These are phyloP conservation scores for Drosophila lutescens DNA, from an alignment of 2,888 invertebrate genomes.

Conservation along the genomic window DNA sequence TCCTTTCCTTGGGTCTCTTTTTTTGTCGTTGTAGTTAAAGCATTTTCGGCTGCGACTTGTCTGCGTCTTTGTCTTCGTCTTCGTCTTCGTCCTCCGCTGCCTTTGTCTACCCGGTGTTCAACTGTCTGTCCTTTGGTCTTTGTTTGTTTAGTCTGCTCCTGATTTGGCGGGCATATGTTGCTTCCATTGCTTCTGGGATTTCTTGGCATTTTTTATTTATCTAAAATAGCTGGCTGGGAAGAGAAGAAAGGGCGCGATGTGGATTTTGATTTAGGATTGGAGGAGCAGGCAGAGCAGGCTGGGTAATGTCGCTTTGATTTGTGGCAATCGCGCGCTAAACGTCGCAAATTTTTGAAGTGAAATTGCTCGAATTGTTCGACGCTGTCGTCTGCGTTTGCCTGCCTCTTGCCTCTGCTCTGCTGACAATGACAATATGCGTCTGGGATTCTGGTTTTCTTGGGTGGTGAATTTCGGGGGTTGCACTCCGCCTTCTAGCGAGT, in stretches of 20 bases:
- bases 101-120: conserved; percentile 17
- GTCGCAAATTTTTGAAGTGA: conserved; percentile 77
- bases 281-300: conserved; percentile 9
- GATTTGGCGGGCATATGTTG: conserved; percentile 77
- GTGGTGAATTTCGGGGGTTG: conserved; percentile 17
- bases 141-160: conserved; percentile 77
- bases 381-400: conserved; percentile 30
- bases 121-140: conserved; percentile 67
- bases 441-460: conserved; percentile 40
- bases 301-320: conserved; percentile 77
- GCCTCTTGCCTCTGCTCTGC: neutral
- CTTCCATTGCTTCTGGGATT: conserved; percentile 59
- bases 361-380: conserved; percentile 76
- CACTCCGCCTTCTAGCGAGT: conserved; percentile 19
- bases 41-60: conserved; percentile 53
- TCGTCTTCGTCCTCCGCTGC: conserved; percentile 1
- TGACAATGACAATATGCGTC: conserved; percentile 52
- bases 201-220: conserved; percentile 71
- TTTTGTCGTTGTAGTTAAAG: conserved; percentile 41
- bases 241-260: neutral
- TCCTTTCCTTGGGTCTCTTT: conserved; percentile 25
- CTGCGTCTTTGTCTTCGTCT: conserved; percentile 32
- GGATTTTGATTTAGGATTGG: neutral
- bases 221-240: conserved; percentile 48
- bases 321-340: conserved; percentile 79